phyloP scores from a whole-genome alignment of 2,888 invertebrate species.

The Epinotia demarniana region DNA sequence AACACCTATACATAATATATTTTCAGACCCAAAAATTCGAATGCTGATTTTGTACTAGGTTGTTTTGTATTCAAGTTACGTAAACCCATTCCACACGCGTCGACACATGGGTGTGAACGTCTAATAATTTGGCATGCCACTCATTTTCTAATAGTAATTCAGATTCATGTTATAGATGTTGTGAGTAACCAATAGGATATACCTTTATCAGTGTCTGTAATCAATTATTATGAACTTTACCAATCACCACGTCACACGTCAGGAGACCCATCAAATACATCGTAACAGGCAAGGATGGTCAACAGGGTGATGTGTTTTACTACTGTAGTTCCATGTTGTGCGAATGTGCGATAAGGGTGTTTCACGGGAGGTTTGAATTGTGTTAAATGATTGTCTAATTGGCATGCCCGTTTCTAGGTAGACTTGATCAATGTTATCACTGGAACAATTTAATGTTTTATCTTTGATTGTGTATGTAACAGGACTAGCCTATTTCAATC shows the following conservation, averaged over 20 bases:
- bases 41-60: too few relatives aligned
- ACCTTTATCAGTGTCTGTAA: conserved; percentile 12
- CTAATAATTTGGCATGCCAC: background rate
- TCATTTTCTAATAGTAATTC: background rate
- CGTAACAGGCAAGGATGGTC: background rate
- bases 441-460: conserved; percentile 7
- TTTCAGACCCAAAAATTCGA: too few relatives aligned
- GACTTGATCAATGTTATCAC: background rate
- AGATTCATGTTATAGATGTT: background rate
- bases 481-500: background rate
- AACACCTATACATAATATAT: background rate
- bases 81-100: background rate
- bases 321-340: background rate
- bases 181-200: background rate
- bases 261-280: background rate
- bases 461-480: background rate
- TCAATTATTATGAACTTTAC: background rate
- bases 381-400: background rate
- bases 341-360: background rate
- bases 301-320: background rate
- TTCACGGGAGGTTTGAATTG: background rate
- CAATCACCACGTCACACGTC: background rate
- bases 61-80: too few relatives aligned
- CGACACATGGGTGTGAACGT: background rate
- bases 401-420: conserved; percentile 5